phyloP scores from a whole-genome alignment of 2,888 invertebrate genomes.

The Trichopria drosophilae region DNA sequence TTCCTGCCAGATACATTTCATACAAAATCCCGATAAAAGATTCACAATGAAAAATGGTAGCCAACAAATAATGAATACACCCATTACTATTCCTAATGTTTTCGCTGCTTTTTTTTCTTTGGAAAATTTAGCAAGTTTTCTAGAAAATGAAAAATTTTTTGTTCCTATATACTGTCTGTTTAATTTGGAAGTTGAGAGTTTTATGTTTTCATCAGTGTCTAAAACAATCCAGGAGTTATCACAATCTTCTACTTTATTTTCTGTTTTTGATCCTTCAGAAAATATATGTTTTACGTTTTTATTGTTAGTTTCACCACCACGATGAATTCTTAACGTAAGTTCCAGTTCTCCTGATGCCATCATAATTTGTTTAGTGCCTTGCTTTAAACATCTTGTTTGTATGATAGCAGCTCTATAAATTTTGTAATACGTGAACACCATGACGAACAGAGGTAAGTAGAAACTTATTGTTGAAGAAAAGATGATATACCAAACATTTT shows the following conservation, averaged over 20 bases:
- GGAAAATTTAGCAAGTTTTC: slow-evolving; percentile 92
- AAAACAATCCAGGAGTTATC: background rate
- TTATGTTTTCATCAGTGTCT: slow-evolving; percentile 40
- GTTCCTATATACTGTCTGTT: slow-evolving; percentile 68
- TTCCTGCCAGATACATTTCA: slow-evolving; percentile 83
- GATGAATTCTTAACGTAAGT: slow-evolving; percentile 88
- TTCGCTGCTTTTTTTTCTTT: slow-evolving; percentile 98
- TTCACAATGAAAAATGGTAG: slow-evolving; percentile 96
- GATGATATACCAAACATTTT: slow-evolving; percentile 92
- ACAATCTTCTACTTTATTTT: slow-evolving; percentile 65
- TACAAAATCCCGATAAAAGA: slow-evolving; percentile 86
- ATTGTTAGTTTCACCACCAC: slow-evolving; percentile 84
- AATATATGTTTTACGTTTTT: slow-evolving; percentile 51
- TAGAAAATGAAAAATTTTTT: slow-evolving; percentile 91
- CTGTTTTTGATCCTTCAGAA: slow-evolving; percentile 52
- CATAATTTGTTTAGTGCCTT: slow-evolving; percentile 89
- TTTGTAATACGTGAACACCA: slow-evolving; percentile 97
- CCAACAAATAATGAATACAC: slow-evolving; percentile 96
- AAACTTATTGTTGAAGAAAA: slow-evolving; percentile 98
- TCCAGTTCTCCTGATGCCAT: slow-evolving; percentile 83
- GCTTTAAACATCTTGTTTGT: slow-evolving; percentile 86
- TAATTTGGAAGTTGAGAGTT: slow-evolving; percentile 53
- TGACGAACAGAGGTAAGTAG: slow-evolving; percentile 93
- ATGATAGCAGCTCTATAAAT: slow-evolving; percentile 93
- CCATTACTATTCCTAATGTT: slow-evolving; percentile 95